Conservation (phyloP, 2,888 invertebrate genomes). For the Cantharis rustica region DNA sequence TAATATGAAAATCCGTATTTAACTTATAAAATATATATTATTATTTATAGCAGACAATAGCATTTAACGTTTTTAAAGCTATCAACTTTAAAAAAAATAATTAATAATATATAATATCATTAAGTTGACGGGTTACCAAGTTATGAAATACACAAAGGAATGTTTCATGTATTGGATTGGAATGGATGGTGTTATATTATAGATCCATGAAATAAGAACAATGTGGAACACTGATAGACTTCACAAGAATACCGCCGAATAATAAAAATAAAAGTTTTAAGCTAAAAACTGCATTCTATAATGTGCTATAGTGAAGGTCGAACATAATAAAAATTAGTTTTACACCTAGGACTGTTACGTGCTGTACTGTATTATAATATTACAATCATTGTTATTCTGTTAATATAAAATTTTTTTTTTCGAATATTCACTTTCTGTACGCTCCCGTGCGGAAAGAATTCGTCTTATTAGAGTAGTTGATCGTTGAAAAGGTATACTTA, state of each 20-base stretch:
- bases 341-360: too few species aligned
- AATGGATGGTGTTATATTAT: background rate
- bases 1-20: background rate
- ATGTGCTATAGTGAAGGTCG: background rate
- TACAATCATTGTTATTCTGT: too few species aligned
- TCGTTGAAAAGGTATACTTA: background rate
- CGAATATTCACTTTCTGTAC: background rate
- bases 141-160: background rate
- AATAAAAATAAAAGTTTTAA: background rate
- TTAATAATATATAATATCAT: too few species aligned
- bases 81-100: too few species aligned
- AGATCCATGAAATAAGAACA: background rate
- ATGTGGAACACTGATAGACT: background rate
- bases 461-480: background rate
- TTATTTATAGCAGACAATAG: background rate
- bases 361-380: background rate
- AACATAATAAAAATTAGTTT: background rate
- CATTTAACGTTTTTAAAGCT: background rate
- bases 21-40: slow-evolving; percentile 32
- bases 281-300: background rate
- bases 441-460: background rate
- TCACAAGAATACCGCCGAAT: background rate
- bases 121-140: too few species aligned
- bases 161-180: background rate
- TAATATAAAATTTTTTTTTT: background rate